Base-by-base conservation (phyloP, 2,797 vertebrate genomes). In the Anguilla obscura region DNA sequence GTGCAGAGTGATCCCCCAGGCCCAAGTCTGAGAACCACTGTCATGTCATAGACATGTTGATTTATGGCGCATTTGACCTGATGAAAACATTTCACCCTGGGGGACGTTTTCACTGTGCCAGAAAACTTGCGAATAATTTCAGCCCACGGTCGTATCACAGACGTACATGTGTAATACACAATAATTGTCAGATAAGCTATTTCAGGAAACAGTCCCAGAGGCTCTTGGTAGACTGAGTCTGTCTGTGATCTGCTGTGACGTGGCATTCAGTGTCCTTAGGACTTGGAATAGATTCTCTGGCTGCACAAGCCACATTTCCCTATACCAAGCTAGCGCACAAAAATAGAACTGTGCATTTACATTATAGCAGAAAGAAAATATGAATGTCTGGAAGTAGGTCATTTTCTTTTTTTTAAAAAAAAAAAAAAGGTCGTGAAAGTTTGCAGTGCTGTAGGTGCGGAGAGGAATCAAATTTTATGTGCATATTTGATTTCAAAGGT, bases 231-330 rank as follows among this genome's bases (percentile, higher is more conserved):
- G 69, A 86, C 48, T 56, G 50, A 76, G 48, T 9, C 66, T 36
- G 85, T n/a, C 63, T 71, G 85, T 54, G 3, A 24, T 16, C 36
- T 52, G 58, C 50, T n/a, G 63, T n/a, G 71, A 45, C 14, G 30
- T 58, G 76, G 86, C 54, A 63, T 60, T 54, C 74, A 21, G 52
- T n/a, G 54, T 9, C 33, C 6, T 45, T 40, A 66, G 33, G 16
- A 18, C 24, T 24, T 40, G 74, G 86, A 79, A 24, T 60, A 8
- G 10, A 24, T 87, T 79, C 60, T 16, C 54, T 84, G 76, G 76
- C 50, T 48, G 18, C 40, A 66, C 16, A 48, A 84, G 58, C 52
- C 58, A 33, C 45, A 66, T 66, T 87, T 87, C 76, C 48, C 36
- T 84, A 18, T 58, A 33, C 40, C 50, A 80, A 30, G 45, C 48